Evolutionary conservation across 2,113 vertebrate genomes (phyloP), one percentile per base, ranked within the genome.

Genomic region (Aptenodytes forsteri): DNA sequence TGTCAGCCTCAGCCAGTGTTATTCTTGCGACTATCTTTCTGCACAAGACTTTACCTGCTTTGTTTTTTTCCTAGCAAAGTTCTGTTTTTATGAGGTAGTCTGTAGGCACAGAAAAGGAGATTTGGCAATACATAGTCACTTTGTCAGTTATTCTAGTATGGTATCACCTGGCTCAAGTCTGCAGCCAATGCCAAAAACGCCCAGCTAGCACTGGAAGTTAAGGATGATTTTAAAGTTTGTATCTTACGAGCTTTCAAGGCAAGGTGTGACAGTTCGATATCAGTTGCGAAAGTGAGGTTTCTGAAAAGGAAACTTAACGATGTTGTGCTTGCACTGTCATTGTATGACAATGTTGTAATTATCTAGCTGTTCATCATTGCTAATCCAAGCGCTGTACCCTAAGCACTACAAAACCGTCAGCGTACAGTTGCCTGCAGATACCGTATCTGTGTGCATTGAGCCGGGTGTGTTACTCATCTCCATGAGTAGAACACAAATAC

Each of bases 321-420:
- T 65, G 5, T 44, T 56, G 55, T 38, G 20, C 25, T 58, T 78
- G 46, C 20, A 13, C 15, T 78, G 15, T 36, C 47, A 5, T 19
- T 54, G 18, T 36, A 10, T 9, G 21, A 4, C 10, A 15, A 0
- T 8, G 29, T 11, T 52, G n/a, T 34, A 20, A 25, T 52, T 25
- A 2, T 32, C 29, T 54, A 10, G 4, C 11, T 83, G 56, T 21
- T 42, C 42, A 6, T 34, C 58, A 3, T 7, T 61, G 49, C 49
- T 40, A 4, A 22, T 16, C 21, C 42, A 49, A 64, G 52, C 2
- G 1, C 52, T 22, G 58, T 23, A 13, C 59, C 18, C 20, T 23
- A 6, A 65, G 23, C 3, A 0, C 16, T n/a, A 19, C 1, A 2
- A 22, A 64, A 14, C 16, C 19, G 6, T 34, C 26, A 7, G 26